These are phyloP conservation scores for Rallus limicola DNA, from an alignment of 2,113 vertebrate species.

Conservation along the genomic window DNA sequence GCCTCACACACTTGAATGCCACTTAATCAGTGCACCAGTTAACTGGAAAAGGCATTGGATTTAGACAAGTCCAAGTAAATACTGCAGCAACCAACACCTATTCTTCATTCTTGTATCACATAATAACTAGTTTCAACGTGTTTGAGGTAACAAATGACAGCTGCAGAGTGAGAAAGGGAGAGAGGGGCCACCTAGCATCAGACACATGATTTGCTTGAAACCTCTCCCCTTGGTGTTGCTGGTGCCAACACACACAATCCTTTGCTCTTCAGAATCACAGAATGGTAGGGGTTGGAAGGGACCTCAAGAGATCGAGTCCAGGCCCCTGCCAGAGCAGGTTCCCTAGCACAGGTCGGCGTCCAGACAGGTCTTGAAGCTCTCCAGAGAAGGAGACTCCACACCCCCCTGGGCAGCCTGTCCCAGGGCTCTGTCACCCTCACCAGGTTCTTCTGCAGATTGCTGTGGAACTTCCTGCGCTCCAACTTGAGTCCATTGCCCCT, in stretches of 20 bases:
- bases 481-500: too few species aligned
- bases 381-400: too few species aligned
- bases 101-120: not conserved
- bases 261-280: not conserved
- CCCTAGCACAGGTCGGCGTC: too few species aligned
- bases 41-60: not conserved
- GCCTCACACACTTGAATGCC: not conserved
- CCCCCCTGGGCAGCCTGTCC: too few species aligned
- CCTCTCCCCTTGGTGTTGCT: not conserved
- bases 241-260: not conserved
- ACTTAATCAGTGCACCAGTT: constrained; percentile 27
- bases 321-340: too few species aligned
- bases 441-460: too few species aligned
- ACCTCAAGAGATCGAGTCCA: too few species aligned
- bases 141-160: not conserved
- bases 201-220: not conserved
- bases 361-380: too few species aligned
- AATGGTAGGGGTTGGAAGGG: too few species aligned
- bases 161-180: not conserved
- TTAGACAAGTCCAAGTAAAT: not conserved
- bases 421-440: too few species aligned
- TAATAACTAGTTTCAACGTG: not conserved
- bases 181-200: not conserved
- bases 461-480: too few species aligned
- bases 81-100: not conserved